Percentiles rank a stretch among this genome's conserved stretches.
phyloP scores from a whole-genome alignment of 2,797 vertebrate genomes.

The Linurgus olivaceus region DNA sequence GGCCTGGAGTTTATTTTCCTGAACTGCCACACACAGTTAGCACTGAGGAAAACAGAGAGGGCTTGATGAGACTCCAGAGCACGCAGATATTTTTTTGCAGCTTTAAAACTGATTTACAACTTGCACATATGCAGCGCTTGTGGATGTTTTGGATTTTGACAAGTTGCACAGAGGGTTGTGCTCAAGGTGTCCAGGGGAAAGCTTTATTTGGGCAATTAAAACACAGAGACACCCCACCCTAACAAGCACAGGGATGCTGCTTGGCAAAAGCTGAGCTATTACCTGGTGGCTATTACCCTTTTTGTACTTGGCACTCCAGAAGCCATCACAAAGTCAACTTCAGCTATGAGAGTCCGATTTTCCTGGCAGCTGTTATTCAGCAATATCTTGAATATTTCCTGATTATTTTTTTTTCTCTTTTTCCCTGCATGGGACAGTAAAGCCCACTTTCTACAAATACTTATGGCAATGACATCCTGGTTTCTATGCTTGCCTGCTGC shows the following conservation, averaged over 20 bases:
- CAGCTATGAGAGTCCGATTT: neutral
- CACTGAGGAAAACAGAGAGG: neutral
- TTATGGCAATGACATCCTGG: neutral
- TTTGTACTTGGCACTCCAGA: neutral
- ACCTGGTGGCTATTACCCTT: neutral
- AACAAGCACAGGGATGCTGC: neutral
- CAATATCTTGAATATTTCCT: neutral
- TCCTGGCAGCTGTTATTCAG: neutral
- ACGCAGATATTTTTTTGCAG: neutral
- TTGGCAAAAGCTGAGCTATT: neutral
- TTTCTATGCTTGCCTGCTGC: neutral
- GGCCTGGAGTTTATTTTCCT: constrained; percentile 20
- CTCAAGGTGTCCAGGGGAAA: neutral
- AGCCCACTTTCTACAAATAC: neutral
- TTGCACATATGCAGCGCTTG: neutral
- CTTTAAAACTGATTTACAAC: neutral
- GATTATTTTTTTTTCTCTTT: neutral
- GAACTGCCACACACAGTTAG: constrained; percentile 13
- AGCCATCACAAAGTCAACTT: neutral
- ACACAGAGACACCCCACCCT: neutral
- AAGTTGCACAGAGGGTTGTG: neutral
- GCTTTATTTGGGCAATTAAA: neutral
- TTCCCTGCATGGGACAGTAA: neutral
- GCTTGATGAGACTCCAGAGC: neutral
- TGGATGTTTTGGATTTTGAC: neutral